These are phyloP conservation scores for Neoitamus cyanurus DNA, from an alignment of 2,888 invertebrate species.

Conservation along the genomic window DNA sequence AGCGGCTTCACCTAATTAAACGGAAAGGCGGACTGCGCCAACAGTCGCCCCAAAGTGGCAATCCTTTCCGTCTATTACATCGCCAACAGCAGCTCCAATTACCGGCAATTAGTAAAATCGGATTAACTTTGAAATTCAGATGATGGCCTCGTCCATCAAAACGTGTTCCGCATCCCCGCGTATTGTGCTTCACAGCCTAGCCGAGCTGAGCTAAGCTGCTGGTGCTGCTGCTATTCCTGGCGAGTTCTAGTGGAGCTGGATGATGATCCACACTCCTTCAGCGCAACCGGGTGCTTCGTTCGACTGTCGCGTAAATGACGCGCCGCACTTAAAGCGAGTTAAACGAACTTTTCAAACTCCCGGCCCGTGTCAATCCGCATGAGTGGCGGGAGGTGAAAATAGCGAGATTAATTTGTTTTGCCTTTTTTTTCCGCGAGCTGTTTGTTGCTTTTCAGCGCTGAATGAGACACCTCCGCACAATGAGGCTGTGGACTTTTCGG, in stretches of 20 bases:
- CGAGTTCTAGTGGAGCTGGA: background rate
- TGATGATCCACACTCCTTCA: background rate
- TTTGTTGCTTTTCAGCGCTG: background rate
- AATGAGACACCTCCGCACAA: background rate
- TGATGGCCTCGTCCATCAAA: conserved; percentile 15
- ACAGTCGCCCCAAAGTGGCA: conserved; percentile 11
- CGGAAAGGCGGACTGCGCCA: background rate
- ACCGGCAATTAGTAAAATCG: conserved; percentile 41
- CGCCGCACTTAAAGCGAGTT: background rate
- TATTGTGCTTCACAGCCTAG: background rate
- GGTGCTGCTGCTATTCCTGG: background rate
- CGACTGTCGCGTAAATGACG: background rate
- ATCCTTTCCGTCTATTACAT: conserved; percentile 13
- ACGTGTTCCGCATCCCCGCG: background rate
- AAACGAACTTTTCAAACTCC: background rate
- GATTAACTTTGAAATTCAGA: conserved; percentile 37
- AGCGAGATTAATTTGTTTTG: background rate
- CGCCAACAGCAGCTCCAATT: conserved; percentile 12
- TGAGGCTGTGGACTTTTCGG: background rate
- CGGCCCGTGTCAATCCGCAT: background rate
- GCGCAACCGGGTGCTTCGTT: background rate
- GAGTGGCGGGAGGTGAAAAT: background rate
- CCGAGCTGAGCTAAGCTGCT: too few species aligned
- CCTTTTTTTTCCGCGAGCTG: background rate
- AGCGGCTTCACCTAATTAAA: background rate